Conservation (phyloP, 2,888 invertebrate species). For the Zygothrica quintamaculata region DNA sequence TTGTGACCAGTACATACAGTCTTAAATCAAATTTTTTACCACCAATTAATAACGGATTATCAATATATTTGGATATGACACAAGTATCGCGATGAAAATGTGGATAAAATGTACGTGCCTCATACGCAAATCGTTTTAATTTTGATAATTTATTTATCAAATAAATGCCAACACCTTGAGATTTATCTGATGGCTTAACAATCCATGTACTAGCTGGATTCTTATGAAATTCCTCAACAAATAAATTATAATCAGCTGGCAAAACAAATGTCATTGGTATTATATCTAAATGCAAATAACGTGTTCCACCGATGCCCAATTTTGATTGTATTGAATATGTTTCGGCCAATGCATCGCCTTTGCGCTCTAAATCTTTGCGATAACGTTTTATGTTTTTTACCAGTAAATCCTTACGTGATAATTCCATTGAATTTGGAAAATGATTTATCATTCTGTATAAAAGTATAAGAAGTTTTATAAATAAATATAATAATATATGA, state of each 20-base stretch:
- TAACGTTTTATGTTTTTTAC: slow-evolving; percentile 98
- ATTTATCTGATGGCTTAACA: slow-evolving; percentile 98
- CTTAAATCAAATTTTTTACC: slow-evolving; percentile 98
- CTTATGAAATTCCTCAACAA: slow-evolving; percentile 97
- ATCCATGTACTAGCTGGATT: slow-evolving; percentile 98
- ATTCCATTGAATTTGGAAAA: slow-evolving; percentile 97
- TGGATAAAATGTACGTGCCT: slow-evolving; percentile 92
- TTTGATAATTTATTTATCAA: slow-evolving; percentile 97
- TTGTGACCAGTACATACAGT: slow-evolving; percentile 95
- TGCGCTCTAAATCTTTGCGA: slow-evolving; percentile 95
- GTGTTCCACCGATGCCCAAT: slow-evolving; percentile 87
- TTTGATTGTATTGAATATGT: slow-evolving; percentile 85
- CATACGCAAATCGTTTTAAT: slow-evolving; percentile 94
- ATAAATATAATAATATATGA: background rate
- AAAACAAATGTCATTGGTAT: slow-evolving; percentile 97
- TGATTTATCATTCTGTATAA: slow-evolving; percentile 92
- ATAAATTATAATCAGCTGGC: slow-evolving; percentile 97
- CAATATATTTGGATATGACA: slow-evolving; percentile 94
- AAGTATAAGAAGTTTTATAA: no score
- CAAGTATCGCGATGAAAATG: slow-evolving; percentile 94
- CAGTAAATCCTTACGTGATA: slow-evolving; percentile 97
- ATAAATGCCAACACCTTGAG: slow-evolving; percentile 97
- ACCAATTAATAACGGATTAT: slow-evolving; percentile 96
- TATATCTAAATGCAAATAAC: slow-evolving; percentile 94
- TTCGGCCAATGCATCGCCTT: slow-evolving; percentile 94